phyloP scores from a whole-genome alignment of 35 echinoderm and acorn worm species.

The Heliocidaris tuberculata region DNA sequence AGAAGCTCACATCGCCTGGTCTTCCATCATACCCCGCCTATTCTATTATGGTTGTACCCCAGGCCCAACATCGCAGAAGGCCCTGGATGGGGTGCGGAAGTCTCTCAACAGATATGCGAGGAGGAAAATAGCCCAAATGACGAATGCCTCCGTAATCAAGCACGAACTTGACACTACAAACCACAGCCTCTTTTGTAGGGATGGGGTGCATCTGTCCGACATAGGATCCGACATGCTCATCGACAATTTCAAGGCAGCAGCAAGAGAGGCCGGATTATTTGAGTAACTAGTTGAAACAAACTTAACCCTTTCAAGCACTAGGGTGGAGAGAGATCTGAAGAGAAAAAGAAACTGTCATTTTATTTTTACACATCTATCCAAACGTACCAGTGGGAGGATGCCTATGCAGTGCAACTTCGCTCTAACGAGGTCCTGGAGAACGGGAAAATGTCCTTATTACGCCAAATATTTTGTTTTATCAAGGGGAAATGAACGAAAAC shows the following conservation, averaged over 20 bases:
- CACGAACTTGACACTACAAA: background rate
- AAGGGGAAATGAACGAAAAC: too few relatives aligned
- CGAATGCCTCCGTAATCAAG: background rate
- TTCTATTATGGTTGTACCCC: background rate
- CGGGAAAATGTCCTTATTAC: too few relatives aligned
- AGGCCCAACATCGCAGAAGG: background rate
- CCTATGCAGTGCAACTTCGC: too few relatives aligned
- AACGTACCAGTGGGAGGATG: too few relatives aligned
- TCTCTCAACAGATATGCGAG: background rate
- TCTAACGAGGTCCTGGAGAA: too few relatives aligned
- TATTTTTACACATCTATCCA: too few relatives aligned
- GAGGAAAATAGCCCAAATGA: background rate
- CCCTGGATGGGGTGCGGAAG: background rate
- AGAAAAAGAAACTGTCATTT: too few relatives aligned
- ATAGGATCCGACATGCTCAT: background rate
- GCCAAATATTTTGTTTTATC: too few relatives aligned
- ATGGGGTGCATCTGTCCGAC: background rate
- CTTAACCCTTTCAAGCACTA: too few relatives aligned
- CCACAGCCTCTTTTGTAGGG: background rate
- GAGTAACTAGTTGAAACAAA: too few relatives aligned
- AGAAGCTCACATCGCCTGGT: background rate
- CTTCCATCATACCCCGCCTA: background rate
- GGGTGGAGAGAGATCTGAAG: too few relatives aligned
- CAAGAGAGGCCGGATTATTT: too few relatives aligned
- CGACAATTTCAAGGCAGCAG: background rate